Conservation (phyloP, 2,113 vertebrate genomes). For the Rhinolophus ferrumequinum region DNA sequence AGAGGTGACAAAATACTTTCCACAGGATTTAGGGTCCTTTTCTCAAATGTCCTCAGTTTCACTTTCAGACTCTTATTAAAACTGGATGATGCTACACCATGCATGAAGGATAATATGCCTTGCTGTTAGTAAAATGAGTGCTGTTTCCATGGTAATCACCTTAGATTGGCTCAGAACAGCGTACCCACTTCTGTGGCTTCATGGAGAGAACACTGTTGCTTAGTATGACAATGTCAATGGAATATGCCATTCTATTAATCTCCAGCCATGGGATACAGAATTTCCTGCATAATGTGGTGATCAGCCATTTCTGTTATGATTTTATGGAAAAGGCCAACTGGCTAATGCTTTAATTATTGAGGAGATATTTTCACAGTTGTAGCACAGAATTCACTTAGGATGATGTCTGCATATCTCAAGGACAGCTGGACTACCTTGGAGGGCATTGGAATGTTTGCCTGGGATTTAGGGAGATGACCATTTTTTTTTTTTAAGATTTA, state of each 20-base stretch:
- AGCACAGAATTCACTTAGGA: constrained; percentile 50
- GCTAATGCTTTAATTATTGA: constrained; percentile 79
- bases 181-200: constrained; percentile 69
- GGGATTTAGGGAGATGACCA: background rate
- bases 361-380: constrained; percentile 64
- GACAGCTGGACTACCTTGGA: constrained; percentile 3
- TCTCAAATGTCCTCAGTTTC: constrained; percentile 71
- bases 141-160: constrained; percentile 75
- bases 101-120: constrained; percentile 79
- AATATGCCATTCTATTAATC: constrained; percentile 76
- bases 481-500: background rate
- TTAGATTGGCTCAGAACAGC: constrained; percentile 79
- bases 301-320: constrained; percentile 74
- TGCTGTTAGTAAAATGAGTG: constrained; percentile 77
- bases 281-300: constrained; percentile 71
- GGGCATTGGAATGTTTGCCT: background rate
- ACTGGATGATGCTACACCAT: constrained; percentile 64
- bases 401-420: constrained; percentile 55
- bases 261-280: constrained; percentile 70
- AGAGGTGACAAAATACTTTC: constrained; percentile 48
- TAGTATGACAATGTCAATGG: constrained; percentile 73
- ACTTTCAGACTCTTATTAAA: constrained; percentile 78
- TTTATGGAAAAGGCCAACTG: constrained; percentile 74
- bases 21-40: constrained; percentile 56
- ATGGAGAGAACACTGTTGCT: constrained; percentile 70